Evolutionary conservation across 2,113 vertebrate species (phyloP).

Genomic region (Sander vitreus): DNA sequence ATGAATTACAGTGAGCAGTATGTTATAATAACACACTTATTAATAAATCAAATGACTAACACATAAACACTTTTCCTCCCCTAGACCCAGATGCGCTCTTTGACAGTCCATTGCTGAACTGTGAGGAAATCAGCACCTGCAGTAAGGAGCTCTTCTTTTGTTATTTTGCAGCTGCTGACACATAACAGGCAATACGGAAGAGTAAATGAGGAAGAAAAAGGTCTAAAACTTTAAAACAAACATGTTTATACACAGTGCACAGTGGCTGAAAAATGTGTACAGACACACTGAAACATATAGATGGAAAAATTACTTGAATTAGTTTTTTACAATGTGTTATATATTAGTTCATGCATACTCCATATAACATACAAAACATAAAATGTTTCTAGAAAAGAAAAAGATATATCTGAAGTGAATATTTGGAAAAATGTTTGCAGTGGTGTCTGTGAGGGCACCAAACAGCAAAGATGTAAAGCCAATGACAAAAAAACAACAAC

Average conservation of each 20-base stretch:
- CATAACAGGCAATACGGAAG: no score
- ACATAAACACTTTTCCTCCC: neutral
- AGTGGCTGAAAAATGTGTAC: no score
- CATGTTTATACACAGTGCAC: no score
- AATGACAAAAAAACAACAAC: neutral
- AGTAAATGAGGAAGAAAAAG: no score
- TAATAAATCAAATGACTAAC: fast-evolving
- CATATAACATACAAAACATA: no score
- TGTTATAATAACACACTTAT: neutral
- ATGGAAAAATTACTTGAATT: no score
- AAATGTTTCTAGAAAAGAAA: no score
- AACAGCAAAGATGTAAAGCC: neutral
- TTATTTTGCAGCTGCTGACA: neutral
- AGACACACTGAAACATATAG: no score
- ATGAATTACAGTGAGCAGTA: neutral
- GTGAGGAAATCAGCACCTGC: neutral
- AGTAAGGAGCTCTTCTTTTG: constrained; percentile 48
- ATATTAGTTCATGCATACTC: no score
- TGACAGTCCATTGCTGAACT: neutral
- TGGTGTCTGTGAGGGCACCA: neutral
- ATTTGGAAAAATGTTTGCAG: neutral
- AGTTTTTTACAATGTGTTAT: no score
- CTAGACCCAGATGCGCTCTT: constrained; percentile 47
- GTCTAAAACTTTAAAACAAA: no score
- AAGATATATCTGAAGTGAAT: neutral